These are phyloP conservation scores for Congeria kusceri DNA, from an alignment of 2,888 invertebrate species.

Conservation along the genomic window DNA sequence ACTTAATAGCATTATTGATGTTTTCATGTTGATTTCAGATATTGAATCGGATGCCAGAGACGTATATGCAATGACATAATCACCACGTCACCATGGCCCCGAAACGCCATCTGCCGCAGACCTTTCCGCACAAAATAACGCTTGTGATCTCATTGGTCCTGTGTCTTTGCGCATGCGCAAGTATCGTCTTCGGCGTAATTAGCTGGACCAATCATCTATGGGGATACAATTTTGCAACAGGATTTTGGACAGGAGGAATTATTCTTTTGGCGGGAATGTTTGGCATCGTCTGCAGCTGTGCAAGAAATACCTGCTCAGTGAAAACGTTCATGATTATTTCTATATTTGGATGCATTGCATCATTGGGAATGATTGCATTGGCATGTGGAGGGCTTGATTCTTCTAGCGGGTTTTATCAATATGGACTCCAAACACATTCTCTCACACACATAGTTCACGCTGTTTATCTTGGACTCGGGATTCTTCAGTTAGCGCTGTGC, in stretches of 20 bases:
- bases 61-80: not conserved
- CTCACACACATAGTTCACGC: constrained; percentile 74
- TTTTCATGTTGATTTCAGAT: too few species aligned
- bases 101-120: constrained; percentile 47
- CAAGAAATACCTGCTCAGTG: constrained; percentile 67
- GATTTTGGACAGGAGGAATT: constrained; percentile 79
- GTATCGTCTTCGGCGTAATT: constrained; percentile 75
- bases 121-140: constrained; percentile 76
- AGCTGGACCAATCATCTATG: constrained; percentile 75
- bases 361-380: constrained; percentile 74
- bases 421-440: constrained; percentile 38
- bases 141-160: constrained; percentile 74
- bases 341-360: constrained; percentile 67
- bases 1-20: too few species aligned
- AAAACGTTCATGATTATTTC: constrained; percentile 73
- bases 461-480: constrained; percentile 69
- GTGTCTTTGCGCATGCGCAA: constrained; percentile 74
- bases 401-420: constrained; percentile 74
- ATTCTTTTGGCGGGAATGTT: constrained; percentile 72
- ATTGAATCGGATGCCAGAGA: too few species aligned
- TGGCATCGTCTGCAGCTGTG: constrained; percentile 72
- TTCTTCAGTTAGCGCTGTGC: constrained; percentile 70
- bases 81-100: not conserved
- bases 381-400: constrained; percentile 77
- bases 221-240: constrained; percentile 80